Percentiles rank a stretch among this genome's conserved stretches.
Evolutionary conservation across 2,888 invertebrate genomes (phyloP).

Genomic region (Drosophila affinis): DNA sequence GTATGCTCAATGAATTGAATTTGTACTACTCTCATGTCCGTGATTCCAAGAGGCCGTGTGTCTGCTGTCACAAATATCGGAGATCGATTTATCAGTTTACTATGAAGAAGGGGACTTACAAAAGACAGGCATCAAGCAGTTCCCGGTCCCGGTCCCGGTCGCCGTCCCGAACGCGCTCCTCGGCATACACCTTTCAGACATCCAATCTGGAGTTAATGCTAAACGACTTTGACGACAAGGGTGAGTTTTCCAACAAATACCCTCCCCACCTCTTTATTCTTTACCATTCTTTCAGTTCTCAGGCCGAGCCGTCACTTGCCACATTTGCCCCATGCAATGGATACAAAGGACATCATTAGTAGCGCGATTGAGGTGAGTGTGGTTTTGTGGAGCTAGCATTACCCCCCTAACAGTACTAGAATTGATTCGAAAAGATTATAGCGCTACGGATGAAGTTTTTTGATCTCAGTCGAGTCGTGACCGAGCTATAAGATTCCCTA

Average conservation of each 20-base stretch:
- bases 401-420: not conserved
- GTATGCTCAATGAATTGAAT: slow-evolving; percentile 20
- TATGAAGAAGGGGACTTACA: not conserved
- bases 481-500: not conserved
- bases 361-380: not conserved
- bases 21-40: not conserved
- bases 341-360: not conserved
- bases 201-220: not conserved
- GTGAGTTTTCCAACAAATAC: not conserved
- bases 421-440: not conserved
- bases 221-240: not conserved
- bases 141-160: not conserved
- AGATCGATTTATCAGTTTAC: not conserved
- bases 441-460: no score
- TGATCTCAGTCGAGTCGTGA: not conserved
- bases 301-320: not conserved
- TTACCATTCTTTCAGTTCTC: not conserved
- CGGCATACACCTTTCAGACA: not conserved
- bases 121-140: not conserved
- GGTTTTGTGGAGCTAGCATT: not conserved
- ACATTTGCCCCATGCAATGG: not conserved
- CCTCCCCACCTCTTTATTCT: not conserved
- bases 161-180: not conserved
- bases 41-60: not conserved
- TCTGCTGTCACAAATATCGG: not conserved